Evolutionary conservation across 2,888 invertebrate genomes (phyloP), one percentile per base, ranked within the genome.

Genomic region (Lordiphosa andalusiaca): DNA sequence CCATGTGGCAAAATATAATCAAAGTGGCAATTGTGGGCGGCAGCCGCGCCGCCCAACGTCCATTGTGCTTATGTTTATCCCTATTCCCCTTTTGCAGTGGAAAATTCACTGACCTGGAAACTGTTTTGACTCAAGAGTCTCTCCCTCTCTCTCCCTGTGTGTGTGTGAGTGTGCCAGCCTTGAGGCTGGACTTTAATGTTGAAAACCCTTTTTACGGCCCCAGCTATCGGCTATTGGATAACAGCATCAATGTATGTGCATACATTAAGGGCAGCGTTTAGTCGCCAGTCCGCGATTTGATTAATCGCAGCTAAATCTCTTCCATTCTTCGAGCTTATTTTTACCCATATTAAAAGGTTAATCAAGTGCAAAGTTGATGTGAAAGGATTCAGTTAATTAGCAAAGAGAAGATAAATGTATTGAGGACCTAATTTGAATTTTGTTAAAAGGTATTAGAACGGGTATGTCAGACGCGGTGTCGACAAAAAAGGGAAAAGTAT

Each of bases 61-160:
- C 75, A 70, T 71, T 69, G 66, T 71, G 73, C 74, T 71, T 73
- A 62, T 70, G 68, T 48, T 76, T 73, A 81, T 73, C 67, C 76
- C 53, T 78, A 62, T 30, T 16, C 16, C 10, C 3, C 16, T 35
- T 47, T 23, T 49, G 33, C 73, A 46, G 40, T 48, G 62, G 41
- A 69, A 74, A 30, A 71, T 41, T 62, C 80, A 86, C 62, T 86
- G 84, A 80, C 84, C 85, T 86, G 85, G 85, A 84, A 84, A 83
- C 65, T 47, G 52, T 53, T 47, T 35, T 44, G 21, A 9, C 52
- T 33, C 50, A 19, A 47, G 16, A 33, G 44, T 30, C 30, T 30
- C 3, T 30, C 2, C n/a, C n/a, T n/a, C n/a, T n/a, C n/a, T n/a
- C n/a, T n/a, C n/a, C n/a, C n/a, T 30, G 9, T 9, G 30, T 30